Evolutionary conservation across 2,797 vertebrate species (phyloP), one percentile per base, ranked within the genome.

Genomic region (Platalea minor): DNA sequence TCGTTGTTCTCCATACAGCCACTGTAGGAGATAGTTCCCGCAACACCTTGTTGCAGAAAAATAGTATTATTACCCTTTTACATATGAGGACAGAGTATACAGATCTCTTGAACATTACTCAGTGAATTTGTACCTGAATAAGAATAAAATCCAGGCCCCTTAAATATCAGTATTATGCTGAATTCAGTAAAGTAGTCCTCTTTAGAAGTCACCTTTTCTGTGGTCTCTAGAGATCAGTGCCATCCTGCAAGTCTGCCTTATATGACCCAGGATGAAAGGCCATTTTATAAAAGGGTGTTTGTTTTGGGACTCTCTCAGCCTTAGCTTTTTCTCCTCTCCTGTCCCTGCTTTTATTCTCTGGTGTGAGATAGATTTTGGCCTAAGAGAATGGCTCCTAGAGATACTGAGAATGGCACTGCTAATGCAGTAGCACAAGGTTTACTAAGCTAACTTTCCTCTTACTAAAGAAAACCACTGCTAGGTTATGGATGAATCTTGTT

Each of bases 11-110:
- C 28, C 4, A 6, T 25, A 26, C 8, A 35, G 19, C 5, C 8
- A 5, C 15, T 61, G 13, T 45, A 17, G 45, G 39, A 76, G 18
- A 35, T 9, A 21, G 17, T 51, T 19, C 33, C 18, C 0, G 4
- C 29, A 74, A 31, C 2, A 35, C 0, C 7, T 72, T 33, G 3
- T 23, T 60, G 41, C 20, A 78, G 8, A 8, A 79, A 81, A 61
- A 39, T 75, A 68, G 12, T 37, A 39, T 45, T 89, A 24, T 39
- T 60, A 9, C 0, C 0, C 3, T 25, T 75, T 61, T 63, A 4
- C 17, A 12, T 29, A 10, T 19, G 6, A 10, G 7, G 7, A 23
- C 2, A 2, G 4, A 4, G 4, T n/a, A 59, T 14, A 31, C 6
- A n/a, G 9, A 57, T 37, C 13, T 68, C n/a, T 24, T 31, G 21